These are phyloP conservation scores for Oceanites oceanicus DNA, from an alignment of 2,113 vertebrate species.

Conservation along the genomic window DNA sequence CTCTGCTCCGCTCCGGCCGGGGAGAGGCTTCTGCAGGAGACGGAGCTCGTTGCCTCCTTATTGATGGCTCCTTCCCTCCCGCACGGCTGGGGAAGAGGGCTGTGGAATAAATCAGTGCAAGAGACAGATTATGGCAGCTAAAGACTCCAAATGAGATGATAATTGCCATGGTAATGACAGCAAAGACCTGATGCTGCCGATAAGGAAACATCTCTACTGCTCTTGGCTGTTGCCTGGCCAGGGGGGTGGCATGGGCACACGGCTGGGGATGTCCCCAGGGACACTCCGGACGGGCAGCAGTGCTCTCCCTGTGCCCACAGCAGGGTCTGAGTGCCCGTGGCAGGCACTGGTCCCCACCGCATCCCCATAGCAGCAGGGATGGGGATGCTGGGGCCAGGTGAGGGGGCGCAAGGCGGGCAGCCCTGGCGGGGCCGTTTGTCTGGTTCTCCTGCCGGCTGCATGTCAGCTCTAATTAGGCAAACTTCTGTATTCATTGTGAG, in stretches of 20 bases:
- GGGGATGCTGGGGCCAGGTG: background rate
- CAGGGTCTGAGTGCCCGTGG: background rate
- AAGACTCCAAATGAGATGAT: slow-evolving; percentile 70
- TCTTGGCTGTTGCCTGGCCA: background rate
- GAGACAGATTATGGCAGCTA: slow-evolving; percentile 70
- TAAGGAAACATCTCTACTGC: slow-evolving; percentile 24
- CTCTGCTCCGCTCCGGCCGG: background rate
- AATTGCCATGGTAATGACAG: slow-evolving; percentile 68
- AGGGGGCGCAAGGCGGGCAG: background rate
- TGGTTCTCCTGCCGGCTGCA: slow-evolving; percentile 9
- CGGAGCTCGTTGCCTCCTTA: background rate
- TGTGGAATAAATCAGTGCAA: slow-evolving; percentile 56
- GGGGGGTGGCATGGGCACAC: background rate
- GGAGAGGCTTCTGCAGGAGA: background rate
- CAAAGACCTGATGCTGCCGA: slow-evolving; percentile 51
- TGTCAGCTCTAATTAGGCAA: slow-evolving; percentile 65
- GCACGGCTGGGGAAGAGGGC: slow-evolving; percentile 39
- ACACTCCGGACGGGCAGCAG: accelerated
- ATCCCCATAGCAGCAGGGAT: background rate
- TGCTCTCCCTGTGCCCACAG: background rate
- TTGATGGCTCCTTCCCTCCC: slow-evolving; percentile 17
- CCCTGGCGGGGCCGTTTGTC: background rate
- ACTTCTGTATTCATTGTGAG: slow-evolving; percentile 61
- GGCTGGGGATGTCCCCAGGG: background rate
- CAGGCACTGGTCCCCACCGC: background rate